Conservation (phyloP, 2,797 vertebrate species). For the Peromyscus aztecus region DNA sequence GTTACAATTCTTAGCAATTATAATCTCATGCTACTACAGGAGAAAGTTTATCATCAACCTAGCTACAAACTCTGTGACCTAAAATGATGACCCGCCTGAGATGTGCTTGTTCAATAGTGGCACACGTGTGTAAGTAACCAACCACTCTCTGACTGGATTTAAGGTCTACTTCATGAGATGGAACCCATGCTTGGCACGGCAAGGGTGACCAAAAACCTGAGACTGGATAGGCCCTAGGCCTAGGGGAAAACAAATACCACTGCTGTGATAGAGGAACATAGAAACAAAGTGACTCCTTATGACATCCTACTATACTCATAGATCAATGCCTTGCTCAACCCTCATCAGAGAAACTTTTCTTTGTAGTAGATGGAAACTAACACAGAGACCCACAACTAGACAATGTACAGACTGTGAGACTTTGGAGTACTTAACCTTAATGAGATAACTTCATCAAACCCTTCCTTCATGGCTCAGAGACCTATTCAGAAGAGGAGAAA, state of each 20-base stretch:
- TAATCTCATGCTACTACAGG: neutral
- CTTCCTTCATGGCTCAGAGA: neutral
- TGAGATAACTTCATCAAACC: neutral
- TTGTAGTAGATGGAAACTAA: neutral
- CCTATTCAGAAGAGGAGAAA: neutral
- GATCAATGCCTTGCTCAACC: neutral
- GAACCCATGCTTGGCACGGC: neutral
- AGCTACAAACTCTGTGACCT: neutral
- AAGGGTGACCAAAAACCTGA: neutral
- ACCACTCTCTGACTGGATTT: neutral
- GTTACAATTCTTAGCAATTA: neutral
- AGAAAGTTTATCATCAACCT: neutral
- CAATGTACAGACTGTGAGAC: neutral
- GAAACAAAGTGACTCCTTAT: neutral
- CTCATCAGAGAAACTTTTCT: neutral
- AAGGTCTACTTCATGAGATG: neutral
- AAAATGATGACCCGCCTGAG: neutral
- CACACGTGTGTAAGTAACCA: neutral
- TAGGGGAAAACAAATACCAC: neutral
- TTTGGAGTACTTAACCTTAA: neutral
- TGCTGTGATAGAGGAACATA: neutral
- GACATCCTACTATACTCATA: neutral
- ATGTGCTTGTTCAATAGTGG: neutral
- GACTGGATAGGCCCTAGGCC: neutral
- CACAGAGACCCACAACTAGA: neutral